Evolutionary conservation across 2,797 vertebrate species (phyloP).

Genomic region (Coregonus sp.): DNA sequence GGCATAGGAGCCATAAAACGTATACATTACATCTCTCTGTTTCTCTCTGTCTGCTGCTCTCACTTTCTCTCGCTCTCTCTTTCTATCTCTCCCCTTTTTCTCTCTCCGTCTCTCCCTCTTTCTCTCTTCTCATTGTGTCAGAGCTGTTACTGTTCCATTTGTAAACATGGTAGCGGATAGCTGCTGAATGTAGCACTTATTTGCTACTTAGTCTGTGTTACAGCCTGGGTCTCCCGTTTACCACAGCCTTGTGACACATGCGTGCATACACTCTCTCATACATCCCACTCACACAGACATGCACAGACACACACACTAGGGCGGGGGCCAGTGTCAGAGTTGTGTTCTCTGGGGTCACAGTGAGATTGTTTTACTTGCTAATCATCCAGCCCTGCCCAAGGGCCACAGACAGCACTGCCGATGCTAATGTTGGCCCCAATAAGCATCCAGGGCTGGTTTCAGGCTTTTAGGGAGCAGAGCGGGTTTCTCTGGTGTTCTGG

Average conservation of each 20-base stretch:
- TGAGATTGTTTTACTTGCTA: constrained; percentile 54
- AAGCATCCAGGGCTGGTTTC: constrained; percentile 63
- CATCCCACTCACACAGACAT: neutral
- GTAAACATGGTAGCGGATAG: constrained; percentile 57
- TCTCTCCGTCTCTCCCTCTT: neutral
- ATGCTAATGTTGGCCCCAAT: constrained; percentile 60
- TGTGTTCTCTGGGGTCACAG: neutral
- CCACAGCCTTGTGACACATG: constrained; percentile 38
- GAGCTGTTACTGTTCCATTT: constrained; percentile 41
- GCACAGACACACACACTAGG: neutral
- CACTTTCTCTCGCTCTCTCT: neutral
- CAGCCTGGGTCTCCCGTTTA: constrained; percentile 44
- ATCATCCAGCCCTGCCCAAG: constrained; percentile 32
- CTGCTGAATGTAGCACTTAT: constrained; percentile 68
- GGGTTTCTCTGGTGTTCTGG: constrained; percentile 42
- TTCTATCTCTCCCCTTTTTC: neutral
- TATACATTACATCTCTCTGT: no score
- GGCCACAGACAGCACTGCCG: constrained; percentile 51
- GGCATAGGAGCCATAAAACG: neutral
- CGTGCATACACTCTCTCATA: neutral
- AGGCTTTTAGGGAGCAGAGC: constrained; percentile 41
- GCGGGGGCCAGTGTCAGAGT: neutral
- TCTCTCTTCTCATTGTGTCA: constrained; percentile 20
- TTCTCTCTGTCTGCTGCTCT: no score
- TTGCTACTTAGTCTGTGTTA: constrained; percentile 61